Evolutionary conservation across 1,140 invertebrate genomes (phyloP).

Genomic region (Druon quercuslanigerum): DNA sequence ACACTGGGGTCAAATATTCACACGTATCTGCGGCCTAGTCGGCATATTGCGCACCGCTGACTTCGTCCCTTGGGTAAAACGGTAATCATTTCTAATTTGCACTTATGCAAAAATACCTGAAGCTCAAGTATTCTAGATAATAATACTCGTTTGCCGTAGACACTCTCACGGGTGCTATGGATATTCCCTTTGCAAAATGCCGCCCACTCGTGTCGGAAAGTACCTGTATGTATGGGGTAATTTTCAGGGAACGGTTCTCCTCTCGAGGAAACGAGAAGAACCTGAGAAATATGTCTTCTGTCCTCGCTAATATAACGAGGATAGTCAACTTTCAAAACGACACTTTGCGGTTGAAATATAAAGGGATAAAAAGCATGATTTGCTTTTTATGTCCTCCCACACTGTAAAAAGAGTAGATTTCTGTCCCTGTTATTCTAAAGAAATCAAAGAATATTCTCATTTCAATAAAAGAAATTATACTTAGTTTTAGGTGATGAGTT

Average conservation of each 20-base stretch:
- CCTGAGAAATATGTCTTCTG: slow-evolving; percentile 6
- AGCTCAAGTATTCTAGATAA: slow-evolving; percentile 61
- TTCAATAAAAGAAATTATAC: no score
- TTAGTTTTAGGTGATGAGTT: no score
- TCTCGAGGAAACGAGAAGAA: slow-evolving; percentile 1
- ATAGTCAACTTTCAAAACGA: not conserved
- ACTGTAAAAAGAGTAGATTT: not conserved
- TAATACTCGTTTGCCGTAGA: slow-evolving; percentile 53
- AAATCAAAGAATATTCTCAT: not conserved
- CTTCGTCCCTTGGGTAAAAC: slow-evolving; percentile 56
- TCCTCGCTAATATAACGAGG: slow-evolving; percentile 16
- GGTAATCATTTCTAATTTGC: slow-evolving; percentile 67
- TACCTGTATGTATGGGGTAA: slow-evolving; percentile 35
- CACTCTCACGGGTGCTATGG: slow-evolving; percentile 52
- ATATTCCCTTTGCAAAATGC: slow-evolving; percentile 52
- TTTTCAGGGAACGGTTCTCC: slow-evolving; percentile 43
- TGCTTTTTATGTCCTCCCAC: not conserved
- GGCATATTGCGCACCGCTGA: slow-evolving; percentile 26
- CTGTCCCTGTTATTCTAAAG: no score
- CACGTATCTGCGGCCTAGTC: not conserved
- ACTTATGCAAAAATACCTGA: slow-evolving; percentile 65
- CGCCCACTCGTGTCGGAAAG: slow-evolving; percentile 5
- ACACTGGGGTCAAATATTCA: not conserved
- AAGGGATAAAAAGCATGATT: not conserved
- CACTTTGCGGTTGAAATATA: not conserved